Conservation (phyloP, 2,113 vertebrate species). For the Sander vitreus region DNA sequence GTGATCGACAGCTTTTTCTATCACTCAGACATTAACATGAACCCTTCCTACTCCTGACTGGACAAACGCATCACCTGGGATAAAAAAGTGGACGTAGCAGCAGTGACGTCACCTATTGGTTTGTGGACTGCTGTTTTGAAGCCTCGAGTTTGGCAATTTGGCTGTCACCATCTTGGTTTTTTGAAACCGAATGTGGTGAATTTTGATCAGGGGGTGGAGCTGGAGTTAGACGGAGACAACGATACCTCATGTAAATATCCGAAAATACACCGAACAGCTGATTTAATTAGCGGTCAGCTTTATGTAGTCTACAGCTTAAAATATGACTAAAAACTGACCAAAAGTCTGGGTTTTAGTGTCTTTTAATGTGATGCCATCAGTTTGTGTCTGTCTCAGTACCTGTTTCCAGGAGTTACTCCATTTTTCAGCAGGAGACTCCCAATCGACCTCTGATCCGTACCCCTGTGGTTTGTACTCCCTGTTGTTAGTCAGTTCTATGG, state of each 20-base stretch:
- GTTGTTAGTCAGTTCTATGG: conserved; percentile 30
- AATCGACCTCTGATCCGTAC: neutral
- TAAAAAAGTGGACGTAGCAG: too few relatives aligned
- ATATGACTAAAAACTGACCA: neutral
- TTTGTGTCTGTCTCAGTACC: conserved; percentile 48
- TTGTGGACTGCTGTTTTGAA: too few relatives aligned
- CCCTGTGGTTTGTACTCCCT: conserved; percentile 35
- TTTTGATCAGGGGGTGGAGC: too few relatives aligned
- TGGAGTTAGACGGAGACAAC: too few relatives aligned
- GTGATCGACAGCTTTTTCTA: neutral
- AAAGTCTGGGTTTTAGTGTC: neutral
- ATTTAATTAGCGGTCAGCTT: neutral
- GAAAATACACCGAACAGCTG: neutral
- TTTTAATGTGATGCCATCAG: neutral
- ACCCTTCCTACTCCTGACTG: too few relatives aligned
- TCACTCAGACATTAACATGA: neutral
- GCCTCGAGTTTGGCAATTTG: too few relatives aligned
- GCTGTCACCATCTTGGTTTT: too few relatives aligned
- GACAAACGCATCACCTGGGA: neutral
- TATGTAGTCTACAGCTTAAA: neutral
- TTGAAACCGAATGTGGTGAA: too few relatives aligned
- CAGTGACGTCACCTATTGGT: too few relatives aligned
- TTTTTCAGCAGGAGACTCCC: neutral
- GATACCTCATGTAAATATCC: too few relatives aligned
- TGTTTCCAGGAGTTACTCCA: conserved; percentile 75